Percentiles rank a stretch among this genome's conserved stretches.
Evolutionary conservation across 2,797 vertebrate species (phyloP).

Genomic region (Sebastes ruberrimus): DNA sequence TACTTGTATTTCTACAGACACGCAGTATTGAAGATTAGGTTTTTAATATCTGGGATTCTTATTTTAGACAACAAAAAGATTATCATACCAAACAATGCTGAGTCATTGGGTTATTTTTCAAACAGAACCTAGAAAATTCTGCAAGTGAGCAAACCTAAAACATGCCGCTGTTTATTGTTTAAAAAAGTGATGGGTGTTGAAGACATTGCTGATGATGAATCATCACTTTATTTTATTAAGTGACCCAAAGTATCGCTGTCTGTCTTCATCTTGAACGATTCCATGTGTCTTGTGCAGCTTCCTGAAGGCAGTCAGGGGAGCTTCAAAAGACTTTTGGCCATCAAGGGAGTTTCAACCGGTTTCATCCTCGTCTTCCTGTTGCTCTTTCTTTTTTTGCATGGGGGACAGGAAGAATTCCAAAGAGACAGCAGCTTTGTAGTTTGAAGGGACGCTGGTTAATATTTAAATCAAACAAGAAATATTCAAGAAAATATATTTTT

Average conservation of each 20-base stretch:
- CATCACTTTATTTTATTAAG: constrained; percentile 1
- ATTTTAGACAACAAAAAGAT: neutral
- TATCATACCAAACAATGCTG: neutral
- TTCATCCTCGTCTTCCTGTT: constrained; percentile 51
- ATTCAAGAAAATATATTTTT: neutral
- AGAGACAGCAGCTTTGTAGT: constrained; percentile 29
- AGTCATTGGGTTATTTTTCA: neutral
- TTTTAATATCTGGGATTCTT: neutral
- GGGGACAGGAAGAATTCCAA: neutral
- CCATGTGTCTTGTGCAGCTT: constrained; percentile 15
- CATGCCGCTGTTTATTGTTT: neutral
- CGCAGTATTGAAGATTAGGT: neutral
- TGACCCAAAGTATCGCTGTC: neutral
- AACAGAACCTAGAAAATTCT: neutral
- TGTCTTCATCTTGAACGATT: constrained; percentile 33
- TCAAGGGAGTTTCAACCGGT: constrained; percentile 44
- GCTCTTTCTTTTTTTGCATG: constrained; percentile 14
- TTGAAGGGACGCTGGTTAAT: constrained; percentile 29
- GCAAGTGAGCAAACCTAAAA: neutral
- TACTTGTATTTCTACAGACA: neutral
- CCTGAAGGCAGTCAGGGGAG: constrained; percentile 34
- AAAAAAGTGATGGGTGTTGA: neutral
- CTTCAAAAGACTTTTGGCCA: constrained; percentile 50
- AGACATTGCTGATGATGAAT: neutral
- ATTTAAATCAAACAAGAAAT: constrained; percentile 18